Evolutionary conservation across 2,888 invertebrate species (phyloP), one percentile per base, ranked within the genome.

Genomic region (Caenorhabditis sp.): DNA sequence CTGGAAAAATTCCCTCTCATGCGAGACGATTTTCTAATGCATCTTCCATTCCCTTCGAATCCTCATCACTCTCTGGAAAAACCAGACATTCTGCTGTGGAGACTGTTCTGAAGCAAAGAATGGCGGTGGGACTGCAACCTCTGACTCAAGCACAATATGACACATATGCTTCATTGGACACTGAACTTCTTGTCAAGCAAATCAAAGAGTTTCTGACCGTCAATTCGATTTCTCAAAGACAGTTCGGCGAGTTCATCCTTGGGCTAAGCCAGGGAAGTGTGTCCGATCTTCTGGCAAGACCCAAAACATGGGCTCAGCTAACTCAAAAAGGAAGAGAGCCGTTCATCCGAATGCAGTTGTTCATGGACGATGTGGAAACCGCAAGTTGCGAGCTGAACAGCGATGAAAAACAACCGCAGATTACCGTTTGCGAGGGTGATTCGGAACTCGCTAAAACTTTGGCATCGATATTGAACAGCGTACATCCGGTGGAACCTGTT

Each of bases 101-200:
- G n/a, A 15, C 81, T 67, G 70, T 86, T 44, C 79, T 87, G 81
- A 78, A 80, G 28, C 47, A 69, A 15, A 40, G 85, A 56, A 85
- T 85, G 72, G 58, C 80, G 0, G n/a, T 56, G 5, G 97, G 98
- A 58, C 94, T 98, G 89, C 97, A 98, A 51, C 98, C 98, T 2
- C 97, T 99, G 87, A 98, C 98, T 0, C 98, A 98, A 92, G 97
- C 98, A 91, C 98, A 99, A 92, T 98, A 98, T 93, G 98, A 99
- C 93, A 95, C 96, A 93, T 90, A 87, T 93, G 96, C 97, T 92
- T 96, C 96, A 92, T 94, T 99, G 85, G 98, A 98, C 92, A 99
- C 99, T 0, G 98, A 99, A 93, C 98, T 98, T 86, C 96, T 99
- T 88, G 99, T 99, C 68, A 76, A 82, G 28, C 85, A 89, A 80